Base-by-base conservation (phyloP, 1,140 invertebrate genomes). In the Drosophila kepulauana region DNA sequence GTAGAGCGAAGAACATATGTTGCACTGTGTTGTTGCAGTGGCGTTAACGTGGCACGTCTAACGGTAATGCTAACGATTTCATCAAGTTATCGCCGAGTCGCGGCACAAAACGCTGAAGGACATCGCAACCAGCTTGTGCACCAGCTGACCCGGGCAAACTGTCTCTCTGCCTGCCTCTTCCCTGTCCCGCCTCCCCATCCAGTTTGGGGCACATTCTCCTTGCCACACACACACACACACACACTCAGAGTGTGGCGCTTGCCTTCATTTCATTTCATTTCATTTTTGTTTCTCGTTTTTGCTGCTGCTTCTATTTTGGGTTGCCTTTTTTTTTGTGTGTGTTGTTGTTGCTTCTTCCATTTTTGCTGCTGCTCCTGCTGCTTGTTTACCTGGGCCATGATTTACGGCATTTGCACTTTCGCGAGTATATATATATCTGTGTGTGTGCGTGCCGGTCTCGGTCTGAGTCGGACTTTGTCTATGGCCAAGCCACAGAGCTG, bases 321-420 rank as follows among this genome's bases (percentile, higher is more conserved):
- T 62, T 43, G 16, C 41, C 15, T 30, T 41, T 45, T 15, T 46
- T 51, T 30, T 16, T 71, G 45, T 58, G 13, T 11, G 28, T 61
- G 45, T 48, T 48, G 8, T 20, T 43, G 25, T 10, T 15, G 51
- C 20, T 35, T 5, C 33, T 33, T 5, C 33, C 7, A 8, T 6
- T 38, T 38, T 49, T 76, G 41, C 61, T 84, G 81, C 74, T 81
- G 3, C 48, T 64, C 7, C 30, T 56, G 30, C 45, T 84, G 81
- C 74, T 81, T 86, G 79, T 85, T 85, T 85, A 85, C 82, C 79
- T 78, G 75, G 38, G 41, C 69, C 82, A 86, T 85, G 82, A 85
- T 85, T 85, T 85, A 85, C 82, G 82, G 75, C 82, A 70, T 85
- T 86, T 85, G 78, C 82, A 85, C 82, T 86, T 78, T 84, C 56